Evolutionary conservation across 2,113 vertebrate genomes (phyloP).

Genomic region (Fregetta grallaria): DNA sequence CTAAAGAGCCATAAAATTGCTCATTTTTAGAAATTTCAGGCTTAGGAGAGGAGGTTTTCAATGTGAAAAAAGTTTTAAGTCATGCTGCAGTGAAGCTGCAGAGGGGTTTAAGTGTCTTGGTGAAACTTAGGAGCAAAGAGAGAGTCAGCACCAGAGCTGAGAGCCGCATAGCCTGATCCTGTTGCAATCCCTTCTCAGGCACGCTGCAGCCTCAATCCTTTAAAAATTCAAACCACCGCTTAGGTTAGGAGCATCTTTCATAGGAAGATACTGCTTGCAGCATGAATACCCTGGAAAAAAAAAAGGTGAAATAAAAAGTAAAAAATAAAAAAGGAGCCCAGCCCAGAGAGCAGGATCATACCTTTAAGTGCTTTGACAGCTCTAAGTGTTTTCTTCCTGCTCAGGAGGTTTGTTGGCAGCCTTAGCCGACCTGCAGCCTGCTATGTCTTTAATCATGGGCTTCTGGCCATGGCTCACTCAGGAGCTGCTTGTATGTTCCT

Average conservation of each 20-base stretch:
- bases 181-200: neutral
- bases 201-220: neutral
- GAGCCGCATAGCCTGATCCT: neutral
- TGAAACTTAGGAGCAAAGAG: neutral
- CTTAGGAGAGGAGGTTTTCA: neutral
- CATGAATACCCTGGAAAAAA: neutral
- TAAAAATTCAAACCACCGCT: neutral
- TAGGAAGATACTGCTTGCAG: neutral
- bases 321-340: neutral
- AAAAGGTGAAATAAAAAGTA: neutral
- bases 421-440: slow-evolving; percentile 53
- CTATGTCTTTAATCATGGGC: slow-evolving; percentile 43
- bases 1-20: neutral
- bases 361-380: slow-evolving; percentile 43
- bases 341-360: neutral
- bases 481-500: neutral
- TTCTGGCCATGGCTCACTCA: slow-evolving; percentile 22
- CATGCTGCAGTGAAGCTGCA: neutral
- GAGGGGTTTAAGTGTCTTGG: neutral
- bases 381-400: slow-evolving; percentile 69
- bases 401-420: slow-evolving; percentile 64
- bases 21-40: neutral
- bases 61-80: neutral
- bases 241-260: neutral
- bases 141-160: neutral